Percentiles rank a stretch among this genome's conserved stretches.
phyloP scores from a whole-genome alignment of 2,888 invertebrate genomes.

The Dendrolimus pini region DNA sequence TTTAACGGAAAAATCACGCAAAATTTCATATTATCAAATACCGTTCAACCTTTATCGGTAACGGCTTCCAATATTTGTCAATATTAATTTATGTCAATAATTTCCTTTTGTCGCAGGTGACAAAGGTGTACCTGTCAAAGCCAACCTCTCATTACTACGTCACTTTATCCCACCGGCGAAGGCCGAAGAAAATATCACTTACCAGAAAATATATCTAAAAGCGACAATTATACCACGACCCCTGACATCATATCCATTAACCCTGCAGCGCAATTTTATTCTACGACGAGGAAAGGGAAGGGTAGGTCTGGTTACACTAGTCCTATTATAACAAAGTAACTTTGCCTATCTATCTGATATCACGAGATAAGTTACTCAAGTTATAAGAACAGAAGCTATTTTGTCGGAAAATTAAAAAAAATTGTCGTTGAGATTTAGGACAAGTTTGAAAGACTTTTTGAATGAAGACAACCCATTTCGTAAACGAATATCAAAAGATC shows the following conservation, averaged over 20 bases:
- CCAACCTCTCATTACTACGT: conserved; percentile 45
- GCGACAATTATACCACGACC: conserved; percentile 31
- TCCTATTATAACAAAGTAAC: conserved; percentile 41
- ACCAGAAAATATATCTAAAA: conserved; percentile 48
- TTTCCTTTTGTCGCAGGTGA: conserved; percentile 37
- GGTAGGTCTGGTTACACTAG: conserved; percentile 25
- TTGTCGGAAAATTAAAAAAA: conserved; percentile 12
- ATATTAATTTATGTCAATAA: too few relatives aligned
- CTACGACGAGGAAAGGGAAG: conserved; percentile 2
- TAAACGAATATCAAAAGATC: background rate
- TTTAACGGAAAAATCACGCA: background rate
- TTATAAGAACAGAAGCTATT: conserved; percentile 9
- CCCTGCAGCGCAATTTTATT: conserved; percentile 6
- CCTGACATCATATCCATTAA: conserved; percentile 17
- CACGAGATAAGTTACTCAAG: conserved; percentile 20
- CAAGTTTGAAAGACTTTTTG: background rate
- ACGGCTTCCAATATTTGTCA: conserved; percentile 5
- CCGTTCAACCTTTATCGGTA: background rate
- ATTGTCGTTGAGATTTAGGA: background rate
- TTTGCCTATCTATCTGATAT: conserved; percentile 31
- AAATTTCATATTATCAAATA: background rate
- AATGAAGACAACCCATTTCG: background rate
- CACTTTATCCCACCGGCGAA: conserved; percentile 36
- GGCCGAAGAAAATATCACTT: conserved; percentile 51
- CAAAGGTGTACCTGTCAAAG: conserved; percentile 61